Percentiles rank a stretch among this genome's conserved stretches.
Evolutionary conservation across 2,113 vertebrate species (phyloP).

Genomic region (Marcusenius ussheri): DNA sequence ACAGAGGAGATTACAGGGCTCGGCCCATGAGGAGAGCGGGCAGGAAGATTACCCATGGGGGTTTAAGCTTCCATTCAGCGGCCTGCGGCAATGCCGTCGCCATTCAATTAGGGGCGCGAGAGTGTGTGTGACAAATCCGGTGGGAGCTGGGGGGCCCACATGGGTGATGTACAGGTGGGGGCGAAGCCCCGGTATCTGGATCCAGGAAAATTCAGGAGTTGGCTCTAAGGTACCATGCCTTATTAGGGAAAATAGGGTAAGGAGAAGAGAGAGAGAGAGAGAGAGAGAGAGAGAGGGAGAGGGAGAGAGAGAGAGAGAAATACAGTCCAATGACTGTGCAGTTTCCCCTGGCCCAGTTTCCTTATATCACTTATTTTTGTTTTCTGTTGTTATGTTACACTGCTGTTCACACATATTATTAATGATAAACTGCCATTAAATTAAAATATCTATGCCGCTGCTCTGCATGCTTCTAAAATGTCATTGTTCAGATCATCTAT

Average conservation of each 20-base stretch:
- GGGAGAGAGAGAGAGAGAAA: not conserved
- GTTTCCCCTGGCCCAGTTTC: not conserved
- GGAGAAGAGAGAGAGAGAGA: not conserved
- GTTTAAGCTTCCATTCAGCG: not conserved
- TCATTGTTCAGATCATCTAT: conserved; percentile 2
- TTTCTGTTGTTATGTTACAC: not conserved
- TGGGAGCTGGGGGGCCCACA: not conserved
- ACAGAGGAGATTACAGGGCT: conserved; percentile 12
- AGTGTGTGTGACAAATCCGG: conserved; percentile 7
- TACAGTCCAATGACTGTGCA: not conserved
- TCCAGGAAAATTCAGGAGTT: not conserved
- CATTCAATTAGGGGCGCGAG: not conserved
- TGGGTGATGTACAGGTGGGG: not conserved
- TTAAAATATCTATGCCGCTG: not conserved
- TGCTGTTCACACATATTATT: not conserved
- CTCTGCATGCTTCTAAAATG: not conserved
- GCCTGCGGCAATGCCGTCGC: not conserved
- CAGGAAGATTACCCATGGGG: not conserved
- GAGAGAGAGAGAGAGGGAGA: not conserved
- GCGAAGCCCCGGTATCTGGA: not conserved
- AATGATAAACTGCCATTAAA: not conserved
- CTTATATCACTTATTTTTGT: not conserved
- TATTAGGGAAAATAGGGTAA: not conserved
- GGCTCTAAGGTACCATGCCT: not conserved
- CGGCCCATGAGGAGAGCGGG: not conserved